Conservation (phyloP, 2,113 vertebrate species). For the Pluvianellus socialis region DNA sequence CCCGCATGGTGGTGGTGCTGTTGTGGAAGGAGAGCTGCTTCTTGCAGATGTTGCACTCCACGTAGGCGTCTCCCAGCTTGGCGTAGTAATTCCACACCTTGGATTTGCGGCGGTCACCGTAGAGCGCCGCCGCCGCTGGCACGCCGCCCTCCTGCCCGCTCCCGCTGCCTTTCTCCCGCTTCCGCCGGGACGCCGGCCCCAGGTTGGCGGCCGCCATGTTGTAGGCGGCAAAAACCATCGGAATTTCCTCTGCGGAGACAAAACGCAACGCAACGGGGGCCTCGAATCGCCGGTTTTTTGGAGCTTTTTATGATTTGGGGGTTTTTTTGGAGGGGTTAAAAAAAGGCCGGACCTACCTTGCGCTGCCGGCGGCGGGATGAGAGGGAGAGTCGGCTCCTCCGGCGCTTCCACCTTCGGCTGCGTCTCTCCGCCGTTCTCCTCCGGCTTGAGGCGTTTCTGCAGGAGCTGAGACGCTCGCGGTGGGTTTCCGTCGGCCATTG, state of each 20-base stretch:
- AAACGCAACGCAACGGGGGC: rapidly evolving
- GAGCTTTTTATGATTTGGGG: not conserved
- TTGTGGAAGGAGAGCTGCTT: slow-evolving; percentile 76
- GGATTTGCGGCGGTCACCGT: slow-evolving; percentile 58
- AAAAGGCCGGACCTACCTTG: not conserved
- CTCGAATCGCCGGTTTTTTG: not conserved
- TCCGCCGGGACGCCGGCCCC: slow-evolving; percentile 9
- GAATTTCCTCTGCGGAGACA: not conserved
- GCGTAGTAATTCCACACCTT: slow-evolving; percentile 76
- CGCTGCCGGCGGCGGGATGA: not conserved
- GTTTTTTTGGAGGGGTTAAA: no score
- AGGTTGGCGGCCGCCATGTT: slow-evolving; percentile 1
- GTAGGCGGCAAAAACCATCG: slow-evolving; percentile 40
- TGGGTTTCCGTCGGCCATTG: not conserved
- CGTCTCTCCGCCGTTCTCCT: not conserved
- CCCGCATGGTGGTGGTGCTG: slow-evolving; percentile 73
- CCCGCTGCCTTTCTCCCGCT: slow-evolving; percentile 24
- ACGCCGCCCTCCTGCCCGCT: not conserved
- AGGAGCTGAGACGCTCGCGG: not conserved
- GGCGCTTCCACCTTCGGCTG: not conserved
- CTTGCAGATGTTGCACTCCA: slow-evolving; percentile 75
- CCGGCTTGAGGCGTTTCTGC: not conserved
- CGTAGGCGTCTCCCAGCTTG: slow-evolving; percentile 65
- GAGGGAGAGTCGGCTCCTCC: not conserved
- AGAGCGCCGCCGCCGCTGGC: not conserved